Evolutionary conservation across 2,797 vertebrate species (phyloP).

Genomic region (Oophaga sylvatica): DNA sequence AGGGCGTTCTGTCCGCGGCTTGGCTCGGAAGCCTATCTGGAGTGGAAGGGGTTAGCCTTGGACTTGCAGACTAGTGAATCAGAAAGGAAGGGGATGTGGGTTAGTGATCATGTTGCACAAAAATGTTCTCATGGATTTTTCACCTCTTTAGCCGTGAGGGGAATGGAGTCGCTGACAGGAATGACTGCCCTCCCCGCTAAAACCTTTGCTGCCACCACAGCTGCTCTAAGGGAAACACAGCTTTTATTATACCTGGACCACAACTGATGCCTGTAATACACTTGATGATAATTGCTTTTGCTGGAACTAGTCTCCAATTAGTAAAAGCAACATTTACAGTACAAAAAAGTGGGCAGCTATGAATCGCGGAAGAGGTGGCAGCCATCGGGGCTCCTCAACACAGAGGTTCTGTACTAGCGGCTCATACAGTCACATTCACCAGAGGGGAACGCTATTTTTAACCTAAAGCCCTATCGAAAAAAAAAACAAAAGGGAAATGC

Average conservation of each 20-base stretch:
- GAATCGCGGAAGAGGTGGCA: constrained; percentile 1
- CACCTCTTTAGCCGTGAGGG: constrained; percentile 71
- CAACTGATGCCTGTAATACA: constrained; percentile 48
- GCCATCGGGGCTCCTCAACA: not conserved
- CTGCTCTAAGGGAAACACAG: constrained; percentile 50
- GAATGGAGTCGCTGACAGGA: constrained; percentile 68
- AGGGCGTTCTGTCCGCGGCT: too few relatives aligned
- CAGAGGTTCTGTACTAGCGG: constrained; percentile 29
- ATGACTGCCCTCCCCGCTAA: constrained; percentile 57
- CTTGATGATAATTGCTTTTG: constrained; percentile 54
- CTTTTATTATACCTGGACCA: constrained; percentile 51
- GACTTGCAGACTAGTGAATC: constrained; percentile 51
- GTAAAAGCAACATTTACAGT: constrained; percentile 50
- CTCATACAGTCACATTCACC: not conserved
- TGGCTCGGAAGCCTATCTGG: not conserved
- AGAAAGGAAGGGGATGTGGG: constrained; percentile 46
- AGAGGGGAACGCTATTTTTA: constrained; percentile 17
- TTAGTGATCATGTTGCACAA: constrained; percentile 63
- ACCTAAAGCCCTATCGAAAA: not conserved
- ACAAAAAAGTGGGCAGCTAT: constrained; percentile 32
- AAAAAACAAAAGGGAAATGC: not conserved
- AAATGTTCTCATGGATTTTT: constrained; percentile 69
- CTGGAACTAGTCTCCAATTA: constrained; percentile 55
- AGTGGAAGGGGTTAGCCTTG: constrained; percentile 46
- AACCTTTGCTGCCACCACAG: constrained; percentile 48